Evolutionary conservation across 2,113 vertebrate genomes (phyloP), one percentile per base, ranked within the genome.

Genomic region (Galbula dea): DNA sequence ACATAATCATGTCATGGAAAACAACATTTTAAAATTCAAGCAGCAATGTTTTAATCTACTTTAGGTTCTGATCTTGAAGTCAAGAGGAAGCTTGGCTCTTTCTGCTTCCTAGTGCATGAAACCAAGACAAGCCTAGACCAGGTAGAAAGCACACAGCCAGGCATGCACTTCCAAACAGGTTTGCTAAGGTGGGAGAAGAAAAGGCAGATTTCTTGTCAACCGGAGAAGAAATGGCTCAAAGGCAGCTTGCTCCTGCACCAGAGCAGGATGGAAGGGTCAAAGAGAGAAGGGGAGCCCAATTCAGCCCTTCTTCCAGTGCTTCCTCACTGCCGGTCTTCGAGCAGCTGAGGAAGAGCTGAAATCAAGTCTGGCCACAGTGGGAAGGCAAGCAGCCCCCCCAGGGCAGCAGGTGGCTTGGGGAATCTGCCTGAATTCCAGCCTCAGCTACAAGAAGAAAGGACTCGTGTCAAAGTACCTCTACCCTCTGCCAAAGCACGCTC

Each of bases 1-100:
- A 96, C 97, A 97, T 97, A 82, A 97, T 96, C 83, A 69, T 39
- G 81, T 96, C 86, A 66, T 75, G 95, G 72, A 94, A 95, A 95
- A 57, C 51, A 90, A 24, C 72, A 8, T 75, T 87, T 77, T 90
- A 83, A 75, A 87, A 95, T 71, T 76, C 71, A 79, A 78, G 59
- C 17, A 79, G 71, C 49, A 93, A 52, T 34, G 16, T 61, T 81
- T 78, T 79, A 84, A 90, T 92, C 86, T 17, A 0, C 51, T 59
- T 84, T 37, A 24, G 15, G 86, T 75, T 76, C 81, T 48, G 6
- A 39, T 90, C 58, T 71, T 32, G 32, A 81, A 79, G 67, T 66
- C 10, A 19, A 62, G 75, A 43, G 61, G 71, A 71, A 77, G n/a
- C 55, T 75, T 46, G 37, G 41, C 52, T 90, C 49, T 80, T 94